Evolutionary conservation across 2,888 invertebrate genomes (phyloP).

Genomic region (Megamerina dolium): DNA sequence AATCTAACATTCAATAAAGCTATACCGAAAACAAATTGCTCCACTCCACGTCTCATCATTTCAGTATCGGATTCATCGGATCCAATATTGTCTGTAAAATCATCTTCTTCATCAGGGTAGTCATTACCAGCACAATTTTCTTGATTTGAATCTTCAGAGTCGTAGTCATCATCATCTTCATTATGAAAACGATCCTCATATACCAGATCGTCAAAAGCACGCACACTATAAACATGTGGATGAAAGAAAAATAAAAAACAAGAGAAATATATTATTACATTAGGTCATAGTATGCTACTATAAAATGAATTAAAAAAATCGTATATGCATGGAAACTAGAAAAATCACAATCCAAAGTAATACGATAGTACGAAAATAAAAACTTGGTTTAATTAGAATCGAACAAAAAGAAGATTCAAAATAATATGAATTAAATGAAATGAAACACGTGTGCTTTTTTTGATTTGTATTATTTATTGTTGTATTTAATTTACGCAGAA

Average conservation of each 20-base stretch:
- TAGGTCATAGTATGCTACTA: background rate
- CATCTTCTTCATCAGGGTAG: conserved; percentile 66
- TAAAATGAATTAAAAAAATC: background rate
- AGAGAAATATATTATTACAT: background rate
- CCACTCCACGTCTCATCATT: conserved; percentile 58
- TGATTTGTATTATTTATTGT: too few relatives aligned
- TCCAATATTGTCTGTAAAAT: conserved; percentile 45
- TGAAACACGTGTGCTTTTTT: too few relatives aligned
- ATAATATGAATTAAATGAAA: too few relatives aligned
- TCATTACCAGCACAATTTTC: conserved; percentile 74
- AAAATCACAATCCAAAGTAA: background rate
- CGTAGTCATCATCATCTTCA: conserved; percentile 50
- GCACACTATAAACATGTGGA: conserved; percentile 28
- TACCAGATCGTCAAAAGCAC: conserved; percentile 35
- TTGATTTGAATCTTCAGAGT: conserved; percentile 69
- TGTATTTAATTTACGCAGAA: too few relatives aligned
- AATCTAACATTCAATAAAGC: background rate
- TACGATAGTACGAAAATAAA: conserved; percentile 18
- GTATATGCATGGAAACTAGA: background rate
- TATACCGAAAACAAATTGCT: conserved; percentile 45
- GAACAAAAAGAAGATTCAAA: too few relatives aligned
- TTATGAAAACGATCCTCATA: conserved; percentile 39
- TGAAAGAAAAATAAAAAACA: background rate
- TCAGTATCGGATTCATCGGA: conserved; percentile 57
- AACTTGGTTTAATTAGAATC: conserved; percentile 27